phyloP scores from a whole-genome alignment of 1,140 invertebrate genomes.

The Thaumetopoea pityocampa region DNA sequence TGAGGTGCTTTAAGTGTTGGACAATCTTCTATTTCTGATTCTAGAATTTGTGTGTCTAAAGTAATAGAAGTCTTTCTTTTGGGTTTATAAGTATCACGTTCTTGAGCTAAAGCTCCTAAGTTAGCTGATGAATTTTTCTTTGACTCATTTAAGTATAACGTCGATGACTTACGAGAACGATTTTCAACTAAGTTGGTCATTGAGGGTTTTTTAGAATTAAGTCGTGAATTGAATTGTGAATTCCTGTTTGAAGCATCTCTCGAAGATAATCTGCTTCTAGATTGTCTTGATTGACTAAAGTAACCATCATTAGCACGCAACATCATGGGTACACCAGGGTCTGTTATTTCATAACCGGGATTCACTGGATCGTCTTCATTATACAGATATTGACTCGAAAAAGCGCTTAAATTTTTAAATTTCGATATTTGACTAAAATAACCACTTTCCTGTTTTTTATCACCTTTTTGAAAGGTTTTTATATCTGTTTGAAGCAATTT shows the following conservation, averaged over 20 bases:
- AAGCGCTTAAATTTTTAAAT: slow-evolving; percentile 68
- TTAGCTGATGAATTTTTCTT: slow-evolving; percentile 67
- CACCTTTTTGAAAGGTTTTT: slow-evolving; percentile 19
- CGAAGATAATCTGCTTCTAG: slow-evolving; percentile 66
- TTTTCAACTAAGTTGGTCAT: slow-evolving; percentile 65
- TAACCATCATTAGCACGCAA: slow-evolving; percentile 80
- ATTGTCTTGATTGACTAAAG: slow-evolving; percentile 73
- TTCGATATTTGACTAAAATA: slow-evolving; percentile 62
- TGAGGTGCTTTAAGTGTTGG: slow-evolving; percentile 69
- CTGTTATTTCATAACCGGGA: slow-evolving; percentile 80
- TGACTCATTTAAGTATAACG: slow-evolving; percentile 64
- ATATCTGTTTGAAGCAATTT: slow-evolving; percentile 32
- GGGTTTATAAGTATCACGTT: slow-evolving; percentile 51
- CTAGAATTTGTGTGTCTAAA: slow-evolving; percentile 61
- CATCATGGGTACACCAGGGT: slow-evolving; percentile 81
- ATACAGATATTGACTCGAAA: slow-evolving; percentile 81
- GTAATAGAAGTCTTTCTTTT: slow-evolving; percentile 64
- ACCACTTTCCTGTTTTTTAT: slow-evolving; percentile 46
- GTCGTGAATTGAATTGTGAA: slow-evolving; percentile 48
- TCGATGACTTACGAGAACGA: slow-evolving; percentile 63
- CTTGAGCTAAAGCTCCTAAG: slow-evolving; percentile 47
- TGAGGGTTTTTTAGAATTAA: slow-evolving; percentile 67
- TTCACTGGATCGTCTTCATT: slow-evolving; percentile 79
- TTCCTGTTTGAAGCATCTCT: slow-evolving; percentile 57
- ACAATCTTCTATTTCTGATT: slow-evolving; percentile 71